Conservation (phyloP, 2,888 invertebrate genomes). For the Leptopilina syphax region DNA sequence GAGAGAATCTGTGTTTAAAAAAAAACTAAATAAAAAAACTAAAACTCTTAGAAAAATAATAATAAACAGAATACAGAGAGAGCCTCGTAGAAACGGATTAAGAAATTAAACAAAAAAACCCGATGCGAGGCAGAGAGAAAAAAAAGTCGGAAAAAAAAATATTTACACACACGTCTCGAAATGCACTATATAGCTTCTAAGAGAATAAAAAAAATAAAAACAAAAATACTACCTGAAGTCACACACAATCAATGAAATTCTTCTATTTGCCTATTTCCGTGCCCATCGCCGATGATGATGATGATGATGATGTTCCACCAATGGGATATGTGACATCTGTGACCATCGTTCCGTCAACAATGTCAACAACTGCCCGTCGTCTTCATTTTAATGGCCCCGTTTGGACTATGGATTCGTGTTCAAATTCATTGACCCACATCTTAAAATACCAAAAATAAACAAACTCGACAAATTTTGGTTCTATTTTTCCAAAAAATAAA, state of each 20-base stretch:
- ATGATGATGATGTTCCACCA: slow-evolving; percentile 46
- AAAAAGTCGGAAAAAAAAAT: slow-evolving; percentile 36
- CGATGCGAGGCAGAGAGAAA: slow-evolving; percentile 39
- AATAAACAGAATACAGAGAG: slow-evolving; percentile 14
- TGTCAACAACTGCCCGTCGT: slow-evolving; percentile 43
- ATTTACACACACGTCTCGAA: slow-evolving; percentile 45
- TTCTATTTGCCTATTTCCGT: slow-evolving; percentile 76
- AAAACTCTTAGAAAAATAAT: slow-evolving; percentile 22
- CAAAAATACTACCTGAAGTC: slow-evolving; percentile 54
- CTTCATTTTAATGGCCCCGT: slow-evolving; percentile 42
- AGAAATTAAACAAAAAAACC: background rate
- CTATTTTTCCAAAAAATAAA: background rate
- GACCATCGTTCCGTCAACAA: slow-evolving; percentile 45
- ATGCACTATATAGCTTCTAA: slow-evolving; percentile 22
- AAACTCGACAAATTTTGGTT: background rate
- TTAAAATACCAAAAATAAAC: background rate
- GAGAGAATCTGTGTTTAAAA: slow-evolving; percentile 35
- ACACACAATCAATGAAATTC: slow-evolving; percentile 73
- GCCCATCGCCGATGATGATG: slow-evolving; percentile 58
- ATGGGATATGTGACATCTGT: slow-evolving; percentile 46
- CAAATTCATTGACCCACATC: slow-evolving; percentile 39
- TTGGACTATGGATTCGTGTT: slow-evolving; percentile 47
- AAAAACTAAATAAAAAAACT: no score
- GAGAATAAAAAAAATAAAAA: slow-evolving; percentile 51
- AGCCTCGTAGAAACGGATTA: slow-evolving; percentile 32